phyloP scores from a whole-genome alignment of 2,113 vertebrate species.

The Eulacestoma nigropectus region DNA sequence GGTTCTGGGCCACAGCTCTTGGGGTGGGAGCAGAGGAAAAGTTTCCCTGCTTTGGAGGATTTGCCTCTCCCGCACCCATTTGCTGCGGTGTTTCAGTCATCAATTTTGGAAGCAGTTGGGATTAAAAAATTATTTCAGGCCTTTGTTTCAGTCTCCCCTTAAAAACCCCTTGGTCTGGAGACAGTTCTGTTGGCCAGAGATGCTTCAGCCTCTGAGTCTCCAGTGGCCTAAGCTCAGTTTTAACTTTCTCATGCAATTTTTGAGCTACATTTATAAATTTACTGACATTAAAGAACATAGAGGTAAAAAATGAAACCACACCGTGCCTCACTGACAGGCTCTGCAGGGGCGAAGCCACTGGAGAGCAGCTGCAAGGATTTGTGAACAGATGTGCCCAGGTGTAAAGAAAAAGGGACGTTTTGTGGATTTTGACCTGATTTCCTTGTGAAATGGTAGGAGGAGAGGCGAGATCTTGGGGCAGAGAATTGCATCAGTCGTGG shows the following conservation, averaged over 20 bases:
- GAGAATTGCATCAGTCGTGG: accelerated
- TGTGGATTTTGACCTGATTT: not conserved
- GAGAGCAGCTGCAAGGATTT: not conserved
- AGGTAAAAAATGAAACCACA: not conserved
- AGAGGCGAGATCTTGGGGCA: not conserved
- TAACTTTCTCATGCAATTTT: not conserved
- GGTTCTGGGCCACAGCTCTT: not conserved
- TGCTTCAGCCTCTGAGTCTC: not conserved
- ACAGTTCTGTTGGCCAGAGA: not conserved
- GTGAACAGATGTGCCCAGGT: accelerated
- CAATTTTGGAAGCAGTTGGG: not conserved
- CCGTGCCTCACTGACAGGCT: accelerated
- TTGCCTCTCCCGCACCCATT: accelerated
- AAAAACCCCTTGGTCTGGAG: not conserved
- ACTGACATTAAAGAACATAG: accelerated
- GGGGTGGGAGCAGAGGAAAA: not conserved
- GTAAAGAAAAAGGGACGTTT: not conserved
- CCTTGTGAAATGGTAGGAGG: not conserved
- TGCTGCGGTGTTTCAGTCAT: accelerated
- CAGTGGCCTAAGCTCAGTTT: accelerated
- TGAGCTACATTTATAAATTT: not conserved
- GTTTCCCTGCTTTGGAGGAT: not conserved
- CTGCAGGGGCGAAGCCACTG: not conserved
- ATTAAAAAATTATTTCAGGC: not conserved
- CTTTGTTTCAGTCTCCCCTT: not conserved